Conservation (phyloP, 2,888 invertebrate species). For the Polydrusus pterygomalis region DNA sequence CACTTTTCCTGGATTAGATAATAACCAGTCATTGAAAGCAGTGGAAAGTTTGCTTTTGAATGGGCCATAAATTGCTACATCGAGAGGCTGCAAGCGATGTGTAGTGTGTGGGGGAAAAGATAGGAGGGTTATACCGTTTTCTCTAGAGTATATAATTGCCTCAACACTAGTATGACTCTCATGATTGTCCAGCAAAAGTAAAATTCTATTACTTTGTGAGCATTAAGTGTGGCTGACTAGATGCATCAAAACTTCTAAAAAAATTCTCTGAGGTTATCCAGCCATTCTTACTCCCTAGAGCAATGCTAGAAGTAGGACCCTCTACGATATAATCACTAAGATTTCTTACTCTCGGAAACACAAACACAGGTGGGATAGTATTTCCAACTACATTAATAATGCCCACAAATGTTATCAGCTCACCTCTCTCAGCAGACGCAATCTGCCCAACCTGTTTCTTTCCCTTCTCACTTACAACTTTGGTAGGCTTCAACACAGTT, state of each 20-base stretch:
- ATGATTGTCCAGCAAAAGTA: slow-evolving; percentile 50
- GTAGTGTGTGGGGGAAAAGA: slow-evolving; percentile 65
- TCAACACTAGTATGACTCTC: slow-evolving; percentile 36
- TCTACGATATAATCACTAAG: slow-evolving; percentile 50
- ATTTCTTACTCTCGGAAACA: slow-evolving; percentile 49
- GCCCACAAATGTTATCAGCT: slow-evolving; percentile 54
- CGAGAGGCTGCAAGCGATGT: slow-evolving; percentile 65
- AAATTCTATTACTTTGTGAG: slow-evolving; percentile 24
- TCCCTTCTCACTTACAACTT: slow-evolving; percentile 42
- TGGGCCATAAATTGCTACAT: slow-evolving; percentile 61
- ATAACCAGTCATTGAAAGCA: slow-evolving; percentile 43
- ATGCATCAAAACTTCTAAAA: slow-evolving; percentile 49
- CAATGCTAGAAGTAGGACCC: slow-evolving; percentile 49
- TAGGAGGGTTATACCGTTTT: slow-evolving; percentile 64
- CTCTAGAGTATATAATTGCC: slow-evolving; percentile 60
- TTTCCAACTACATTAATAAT: slow-evolving; percentile 54
- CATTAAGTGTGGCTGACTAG: slow-evolving; percentile 34
- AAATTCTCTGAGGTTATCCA: slow-evolving; percentile 55
- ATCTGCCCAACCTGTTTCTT: slow-evolving; percentile 48
- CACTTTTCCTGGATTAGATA: slow-evolving; percentile 42
- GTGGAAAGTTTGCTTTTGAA: slow-evolving; percentile 58
- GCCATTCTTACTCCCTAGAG: slow-evolving; percentile 49
- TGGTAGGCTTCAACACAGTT: slow-evolving; percentile 46
- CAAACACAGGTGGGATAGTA: slow-evolving; percentile 53
- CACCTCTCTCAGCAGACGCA: slow-evolving; percentile 51